Base-by-base conservation (phyloP, 2,113 vertebrate species). In the Campylomormyrus numenius region DNA sequence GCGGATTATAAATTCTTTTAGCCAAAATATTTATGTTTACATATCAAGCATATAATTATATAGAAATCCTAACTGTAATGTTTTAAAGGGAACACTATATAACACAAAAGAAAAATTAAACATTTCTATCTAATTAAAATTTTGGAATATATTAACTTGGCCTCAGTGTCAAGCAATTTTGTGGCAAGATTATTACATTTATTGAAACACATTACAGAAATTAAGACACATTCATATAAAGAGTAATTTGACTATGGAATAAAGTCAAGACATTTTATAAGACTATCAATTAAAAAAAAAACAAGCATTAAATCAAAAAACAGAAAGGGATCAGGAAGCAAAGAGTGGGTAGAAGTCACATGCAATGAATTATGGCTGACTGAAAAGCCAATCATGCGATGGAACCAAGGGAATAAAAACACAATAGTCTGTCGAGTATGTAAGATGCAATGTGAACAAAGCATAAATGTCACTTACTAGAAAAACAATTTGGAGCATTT, bases 81-180 rank as follows among this genome's bases (percentile, higher is more conserved):
- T 85, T 85, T 50, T n/a, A 85, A 85, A 85, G 4, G 84, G 46
- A 27, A 50, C 24, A 15, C 19, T 11, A 85, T 13, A 50, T 45
- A 85, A 21, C 27, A 70, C 3, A 70, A 31, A 27, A 66, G 62
- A 66, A 35, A 27, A 70, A 5, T 15, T 13, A 5, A 31, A 3
- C 62, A 70, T 9, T 11, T 24, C 62, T 8, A 31, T 70, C 27
- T 31, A 70, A 70, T 70, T 35, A 27, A 70, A 70, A 70, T 70
- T 58, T 58, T 58, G 56, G 19, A 58, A 58, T 66, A 66, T 66
- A 66, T 77, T 39, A 39, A 39, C 10, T 17, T 74, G 31, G 4
- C 89, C 87, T 93, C 84, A 50, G 83, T 88, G 89, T 90, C 91
- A 83, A 13, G 90, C 62, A 56, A 84, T 77, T 58, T 87, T 53